phyloP scores from a whole-genome alignment of 2,113 vertebrate genomes.

The Leuciscus idus region DNA sequence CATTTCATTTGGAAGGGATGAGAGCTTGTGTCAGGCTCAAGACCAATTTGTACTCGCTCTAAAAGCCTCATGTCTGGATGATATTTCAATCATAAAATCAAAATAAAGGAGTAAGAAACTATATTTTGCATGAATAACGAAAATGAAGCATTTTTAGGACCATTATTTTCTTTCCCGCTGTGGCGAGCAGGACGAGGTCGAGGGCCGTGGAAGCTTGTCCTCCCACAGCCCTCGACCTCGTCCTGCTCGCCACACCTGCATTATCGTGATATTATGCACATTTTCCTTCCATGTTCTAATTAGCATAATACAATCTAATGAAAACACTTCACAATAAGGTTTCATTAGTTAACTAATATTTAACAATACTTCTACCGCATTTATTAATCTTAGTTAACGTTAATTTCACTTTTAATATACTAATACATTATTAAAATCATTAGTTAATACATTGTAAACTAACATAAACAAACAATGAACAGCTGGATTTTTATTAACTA shows the following conservation, averaged over 20 bases:
- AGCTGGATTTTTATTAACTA: too few species aligned
- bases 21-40: neutral
- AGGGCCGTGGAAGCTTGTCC: too few species aligned
- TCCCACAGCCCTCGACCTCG: too few species aligned
- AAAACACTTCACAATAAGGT: neutral
- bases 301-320: neutral
- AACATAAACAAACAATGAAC: too few species aligned
- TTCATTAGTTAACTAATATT: too few species aligned
- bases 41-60: neutral
- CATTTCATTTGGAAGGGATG: neutral
- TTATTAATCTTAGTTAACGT: too few species aligned
- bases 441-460: too few species aligned
- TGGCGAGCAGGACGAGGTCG: too few species aligned
- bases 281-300: neutral
- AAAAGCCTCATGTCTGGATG: neutral
- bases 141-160: neutral
- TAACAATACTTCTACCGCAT: too few species aligned
- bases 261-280: neutral
- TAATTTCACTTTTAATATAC: too few species aligned
- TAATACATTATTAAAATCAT: too few species aligned
- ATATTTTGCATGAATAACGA: neutral
- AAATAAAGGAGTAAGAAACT: neutral
- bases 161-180: neutral
- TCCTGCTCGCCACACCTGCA: too few species aligned
- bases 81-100: neutral